Conservation (phyloP, 2,888 invertebrate genomes). For the Drosophila tripunctata region DNA sequence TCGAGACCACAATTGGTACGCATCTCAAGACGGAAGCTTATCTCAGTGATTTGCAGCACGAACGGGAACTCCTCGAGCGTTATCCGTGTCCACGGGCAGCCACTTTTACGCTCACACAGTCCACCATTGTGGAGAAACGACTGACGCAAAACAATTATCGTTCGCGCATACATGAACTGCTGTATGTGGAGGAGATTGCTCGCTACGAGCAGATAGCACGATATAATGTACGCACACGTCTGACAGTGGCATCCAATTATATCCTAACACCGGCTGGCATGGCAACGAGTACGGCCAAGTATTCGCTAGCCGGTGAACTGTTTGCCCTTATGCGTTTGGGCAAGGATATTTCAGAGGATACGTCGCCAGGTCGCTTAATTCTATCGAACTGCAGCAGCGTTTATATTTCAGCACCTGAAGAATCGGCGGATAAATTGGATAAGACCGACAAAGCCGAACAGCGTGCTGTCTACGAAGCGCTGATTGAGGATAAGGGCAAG, state of each 20-base stretch:
- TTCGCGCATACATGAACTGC: constrained; percentile 89
- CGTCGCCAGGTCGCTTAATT: constrained; percentile 91
- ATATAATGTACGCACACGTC: constrained; percentile 88
- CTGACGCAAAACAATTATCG: constrained; percentile 89
- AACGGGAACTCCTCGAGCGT: constrained; percentile 86
- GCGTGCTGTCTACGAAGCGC: constrained; percentile 88
- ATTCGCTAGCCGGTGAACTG: constrained; percentile 90
- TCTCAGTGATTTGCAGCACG: constrained; percentile 85
- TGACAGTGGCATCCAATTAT: constrained; percentile 88
- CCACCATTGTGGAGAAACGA: constrained; percentile 87
- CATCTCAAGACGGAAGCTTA: constrained; percentile 85
- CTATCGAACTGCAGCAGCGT: constrained; percentile 90
- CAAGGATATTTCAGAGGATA: constrained; percentile 92
- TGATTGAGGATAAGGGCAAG: constrained; percentile 92
- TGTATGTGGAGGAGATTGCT: constrained; percentile 91
- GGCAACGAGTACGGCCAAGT: constrained; percentile 90
- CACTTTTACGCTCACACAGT: constrained; percentile 88
- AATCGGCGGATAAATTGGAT: constrained; percentile 52
- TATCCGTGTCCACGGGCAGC: constrained; percentile 89
- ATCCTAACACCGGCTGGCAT: constrained; percentile 88
- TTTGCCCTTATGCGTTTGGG: constrained; percentile 90
- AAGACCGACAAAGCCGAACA: constrained; percentile 41
- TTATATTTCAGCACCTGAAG: constrained; percentile 85
- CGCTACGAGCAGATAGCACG: constrained; percentile 88
- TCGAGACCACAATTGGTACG: constrained; percentile 86